Evolutionary conservation across 37 sponge, comb jelly and placozoan genomes (phyloP), one percentile per base, ranked within the genome.

Genomic region (Tethya wilhelma): DNA sequence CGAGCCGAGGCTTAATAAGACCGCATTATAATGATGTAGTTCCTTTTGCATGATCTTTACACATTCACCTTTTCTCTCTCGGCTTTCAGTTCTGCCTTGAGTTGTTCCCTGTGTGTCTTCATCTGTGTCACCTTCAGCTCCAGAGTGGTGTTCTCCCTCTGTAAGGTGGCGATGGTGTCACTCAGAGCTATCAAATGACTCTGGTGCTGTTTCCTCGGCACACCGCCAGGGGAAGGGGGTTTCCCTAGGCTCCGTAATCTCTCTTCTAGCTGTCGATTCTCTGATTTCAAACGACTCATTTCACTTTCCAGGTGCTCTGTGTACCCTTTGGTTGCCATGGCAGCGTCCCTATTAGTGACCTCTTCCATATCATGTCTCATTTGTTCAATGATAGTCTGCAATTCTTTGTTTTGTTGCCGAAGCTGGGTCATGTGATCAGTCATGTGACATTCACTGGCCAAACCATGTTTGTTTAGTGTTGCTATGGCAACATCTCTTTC

Each of bases 301-400:
- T 89, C 84, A 33, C 25, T 69, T 74, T 89, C 89, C 66, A 89
- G 12, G 57, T 83, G 78, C 14, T 44, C 0, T 8, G 83, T 60
- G 29, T 89, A 89, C 8, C 73, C 72, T 17, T 33, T 36, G 40
- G 62, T 44, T 4, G 56, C 33, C 31, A 23, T 34, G 40, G 40
- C 29, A n/a, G 31, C n/a, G 0, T 33, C 30, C 36, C 29, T 41
- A 19, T 32, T 11, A 29, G 4, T 30, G 1, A 37, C 1, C 9
- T 39, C 20, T 69, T 89, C 89, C 74, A 89, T 60, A 23, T 89
- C 89, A 4, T 23, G 33, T 29, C 89, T 77, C 89, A 89, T 89
- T 12, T 81, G 56, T 4, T 37, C 25, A 8, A 89, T 82, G 39
- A 82, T 79, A 3, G 43, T 30, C 2, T 66, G 55, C 31, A 89